Base-by-base conservation (phyloP, 1,140 invertebrate genomes). In the Diabrotica undecimpunctata region DNA sequence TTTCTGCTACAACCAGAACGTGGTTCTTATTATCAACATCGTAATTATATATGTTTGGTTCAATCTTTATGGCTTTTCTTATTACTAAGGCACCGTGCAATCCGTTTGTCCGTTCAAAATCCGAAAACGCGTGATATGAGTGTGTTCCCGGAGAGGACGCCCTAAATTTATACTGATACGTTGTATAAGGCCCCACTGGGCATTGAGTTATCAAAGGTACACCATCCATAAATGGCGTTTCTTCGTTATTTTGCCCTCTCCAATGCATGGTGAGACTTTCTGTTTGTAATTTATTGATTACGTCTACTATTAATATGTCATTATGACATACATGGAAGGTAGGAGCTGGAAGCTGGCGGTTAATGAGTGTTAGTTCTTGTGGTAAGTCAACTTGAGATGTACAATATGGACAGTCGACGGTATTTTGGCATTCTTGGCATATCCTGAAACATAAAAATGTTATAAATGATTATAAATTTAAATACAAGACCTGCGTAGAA, bases 211-310 rank as follows among this genome's bases (percentile, higher is more conserved):
- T 79, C 83, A 90, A 86, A 0, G 91, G 87, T 0, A 90, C 89
- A 7, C 94, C 93, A 72, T 96, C 94, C 90, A 93, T 94, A 69
- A 88, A 89, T 0, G 90, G 91, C 0, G 90, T 88, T 68, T 89
- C 90, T 8, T 80, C 78, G 80, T 94, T 91, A 0, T 86, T 84
- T 56, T 94, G 84, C 0, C 93, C 93, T 62, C 92, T 85, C 91
- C 92, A 95, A 76, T 96, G 93, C 54, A 95, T 83, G 0, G 88
- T 84, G 0, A 88, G 81, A 0, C 85, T 83, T 70, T 92, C 87
- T 2, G 88, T 87, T 5, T 86, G 84, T 14, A 94, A 82, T 61
- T 87, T 83, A 74, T 96, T 95, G 0, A 89, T 84, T 0, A 95
- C 87, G 78, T 94, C 91, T 0, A 95, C 87, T 0, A 95, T 86